Percentiles rank a stretch among this genome's conserved stretches.
These are phyloP conservation scores for Scleropages formosus DNA, from an alignment of 2,797 vertebrate species.

Conservation along the genomic window DNA sequence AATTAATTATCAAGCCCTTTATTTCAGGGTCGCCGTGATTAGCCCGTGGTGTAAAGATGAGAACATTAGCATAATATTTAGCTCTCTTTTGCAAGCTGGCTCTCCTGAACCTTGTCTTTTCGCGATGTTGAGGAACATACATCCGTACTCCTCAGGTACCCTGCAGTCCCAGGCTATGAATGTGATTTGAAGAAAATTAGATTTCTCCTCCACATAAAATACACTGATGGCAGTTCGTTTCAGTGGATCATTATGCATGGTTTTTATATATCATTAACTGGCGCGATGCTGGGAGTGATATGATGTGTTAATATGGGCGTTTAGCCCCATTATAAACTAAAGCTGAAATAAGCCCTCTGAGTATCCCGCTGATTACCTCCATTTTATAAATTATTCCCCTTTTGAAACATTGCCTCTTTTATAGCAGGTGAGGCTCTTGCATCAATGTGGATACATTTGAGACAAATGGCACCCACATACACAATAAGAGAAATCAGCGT, in stretches of 20 bases:
- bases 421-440: conserved; percentile 35
- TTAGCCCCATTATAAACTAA: conserved; percentile 75
- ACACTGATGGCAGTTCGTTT: conserved; percentile 75
- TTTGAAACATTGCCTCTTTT: conserved; percentile 32
- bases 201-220: conserved; percentile 71
- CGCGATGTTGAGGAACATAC: conserved; percentile 39
- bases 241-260: conserved; percentile 73
- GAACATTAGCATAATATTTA: conserved; percentile 82
- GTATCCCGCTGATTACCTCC: conserved; percentile 56
- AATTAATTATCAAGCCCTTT: conserved; percentile 80
- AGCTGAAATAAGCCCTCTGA: conserved; percentile 64
- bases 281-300: conserved; percentile 71
- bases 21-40: conserved; percentile 74
- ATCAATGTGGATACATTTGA: conserved; percentile 39
- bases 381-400: conserved; percentile 33
- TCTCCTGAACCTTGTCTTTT: conserved; percentile 67
- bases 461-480: conserved; percentile 29
- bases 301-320: conserved; percentile 77
- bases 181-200: conserved; percentile 83
- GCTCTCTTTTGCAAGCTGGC: conserved; percentile 70
- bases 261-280: conserved; percentile 75
- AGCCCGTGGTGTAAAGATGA: conserved; percentile 70
- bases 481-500: conserved; percentile 25
- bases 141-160: conserved; percentile 59
- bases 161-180: conserved; percentile 82